Evolutionary conservation across 64 coral and sea anemone species (phyloP), one percentile per base, ranked within the genome.

Genomic region (Exaiptasia diaphana): DNA sequence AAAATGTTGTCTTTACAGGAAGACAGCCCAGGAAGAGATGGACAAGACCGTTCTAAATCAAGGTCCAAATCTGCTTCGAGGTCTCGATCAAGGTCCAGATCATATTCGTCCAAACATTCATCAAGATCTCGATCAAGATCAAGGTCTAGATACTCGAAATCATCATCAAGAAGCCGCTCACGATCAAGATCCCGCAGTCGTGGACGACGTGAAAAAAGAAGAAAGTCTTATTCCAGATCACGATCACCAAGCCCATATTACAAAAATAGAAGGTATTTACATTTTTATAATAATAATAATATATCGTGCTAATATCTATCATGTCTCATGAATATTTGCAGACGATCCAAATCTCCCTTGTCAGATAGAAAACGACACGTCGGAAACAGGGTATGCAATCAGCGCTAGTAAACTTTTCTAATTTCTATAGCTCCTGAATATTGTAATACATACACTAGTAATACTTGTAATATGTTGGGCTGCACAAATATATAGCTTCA

Each of bases 241-340:
- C 91, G 80, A 6, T 99, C 95, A 29, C 90, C 76, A 75, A 99
- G 90, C 52, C 95, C 95, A 14, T 68, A 97, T 63, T 88, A 89
- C 75, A 85, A 37, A 38, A 85, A 68, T 38, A 86, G 86, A 49
- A 72, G 18, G 11, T 36, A 44, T 23, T 79, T 33, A 24, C 5
- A 35, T 52, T 3, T 14, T 20, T 46, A 67, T n/a, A n/a, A n/a
- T n/a, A n/a, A n/a, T n/a, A n/a, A n/a, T n/a, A n/a, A 12, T 28
- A n/a, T 41, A 28, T 24, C 12, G 3, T 81, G 7, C 68, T 21
- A 15, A 32, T 41, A 73, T 15, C 12, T 20, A 38, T 12, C 15
- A 22, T 30, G 44, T 64, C 17, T 15, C 31, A 15, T 53, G 34
- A 62, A 4, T 24, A 37, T 34, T 50, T 11, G 32, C 14, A 30